Evolutionary conservation across 35 echinoderm and acorn worm genomes (phyloP).

Genomic region (Patiria miniata): DNA sequence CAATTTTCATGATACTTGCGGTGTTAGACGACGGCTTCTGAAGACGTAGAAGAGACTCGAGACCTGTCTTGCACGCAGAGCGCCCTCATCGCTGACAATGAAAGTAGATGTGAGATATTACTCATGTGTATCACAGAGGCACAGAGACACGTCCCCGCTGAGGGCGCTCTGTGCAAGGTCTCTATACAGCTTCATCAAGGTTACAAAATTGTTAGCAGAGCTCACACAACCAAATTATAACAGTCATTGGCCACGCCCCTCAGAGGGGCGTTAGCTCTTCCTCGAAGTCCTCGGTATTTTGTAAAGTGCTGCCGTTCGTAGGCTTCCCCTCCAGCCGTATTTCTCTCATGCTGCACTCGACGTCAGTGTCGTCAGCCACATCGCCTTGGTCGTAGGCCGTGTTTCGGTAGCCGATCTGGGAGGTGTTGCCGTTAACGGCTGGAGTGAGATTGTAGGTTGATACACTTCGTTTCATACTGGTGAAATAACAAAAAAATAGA

Average conservation of each 20-base stretch:
- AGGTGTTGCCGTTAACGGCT: not conserved
- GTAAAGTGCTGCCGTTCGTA: not conserved
- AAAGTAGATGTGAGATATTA: too few relatives aligned
- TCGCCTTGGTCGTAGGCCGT: conserved; percentile 6
- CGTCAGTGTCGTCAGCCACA: not conserved
- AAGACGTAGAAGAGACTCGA: too few relatives aligned
- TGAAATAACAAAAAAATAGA: not conserved
- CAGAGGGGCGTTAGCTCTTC: conserved; percentile 8
- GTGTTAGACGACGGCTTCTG: too few relatives aligned
- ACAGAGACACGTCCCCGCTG: too few relatives aligned
- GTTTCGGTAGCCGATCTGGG: not conserved
- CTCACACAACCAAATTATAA: too few relatives aligned
- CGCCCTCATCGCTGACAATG: too few relatives aligned
- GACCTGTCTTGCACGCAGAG: too few relatives aligned
- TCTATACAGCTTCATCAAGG: too few relatives aligned
- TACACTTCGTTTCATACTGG: not conserved
- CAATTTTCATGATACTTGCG: too few relatives aligned
- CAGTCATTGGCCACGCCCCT: not conserved
- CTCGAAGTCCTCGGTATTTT: not conserved
- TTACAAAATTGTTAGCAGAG: too few relatives aligned
- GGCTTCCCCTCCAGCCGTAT: not conserved
- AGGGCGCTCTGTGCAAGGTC: too few relatives aligned
- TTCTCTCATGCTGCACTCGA: not conserved
- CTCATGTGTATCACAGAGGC: too few relatives aligned
- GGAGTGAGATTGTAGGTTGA: not conserved